phyloP scores from a whole-genome alignment of 2,797 vertebrate species.

The Eurystomus glaucurus region DNA sequence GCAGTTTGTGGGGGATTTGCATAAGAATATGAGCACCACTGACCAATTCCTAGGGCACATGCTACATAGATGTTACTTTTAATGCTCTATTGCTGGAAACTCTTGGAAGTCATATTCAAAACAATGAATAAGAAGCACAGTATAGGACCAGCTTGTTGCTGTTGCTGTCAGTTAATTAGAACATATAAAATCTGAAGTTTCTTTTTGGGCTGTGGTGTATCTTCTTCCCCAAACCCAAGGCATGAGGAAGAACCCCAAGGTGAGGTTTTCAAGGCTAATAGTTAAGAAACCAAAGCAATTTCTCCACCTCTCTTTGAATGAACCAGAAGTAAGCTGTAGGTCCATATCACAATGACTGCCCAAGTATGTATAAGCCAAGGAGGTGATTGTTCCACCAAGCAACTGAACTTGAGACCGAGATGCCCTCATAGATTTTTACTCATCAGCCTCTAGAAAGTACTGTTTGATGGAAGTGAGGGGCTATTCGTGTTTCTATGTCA shows the following conservation, averaged over 20 bases:
- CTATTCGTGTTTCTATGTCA: background rate
- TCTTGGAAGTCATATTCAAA: background rate
- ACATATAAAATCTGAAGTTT: background rate
- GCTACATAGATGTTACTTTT: background rate
- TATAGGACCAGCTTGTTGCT: background rate
- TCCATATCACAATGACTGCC: too few relatives aligned
- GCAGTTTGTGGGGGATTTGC: background rate
- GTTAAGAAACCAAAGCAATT: background rate
- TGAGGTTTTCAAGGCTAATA: background rate
- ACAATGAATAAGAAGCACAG: background rate
- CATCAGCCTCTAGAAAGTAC: background rate
- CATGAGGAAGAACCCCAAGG: background rate
- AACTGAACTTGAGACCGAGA: background rate
- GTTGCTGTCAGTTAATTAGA: background rate
- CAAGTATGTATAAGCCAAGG: background rate
- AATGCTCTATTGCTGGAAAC: background rate
- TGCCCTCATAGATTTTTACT: background rate
- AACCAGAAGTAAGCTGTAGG: background rate
- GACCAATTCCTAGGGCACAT: background rate
- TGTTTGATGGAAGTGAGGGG: background rate
- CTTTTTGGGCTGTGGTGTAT: background rate
- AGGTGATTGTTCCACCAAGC: background rate
- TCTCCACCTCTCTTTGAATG: background rate
- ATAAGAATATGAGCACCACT: background rate
- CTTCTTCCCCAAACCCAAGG: background rate